Evolutionary conservation across 2,888 invertebrate species (phyloP).

Genomic region (Plemyria rubiginata): DNA sequence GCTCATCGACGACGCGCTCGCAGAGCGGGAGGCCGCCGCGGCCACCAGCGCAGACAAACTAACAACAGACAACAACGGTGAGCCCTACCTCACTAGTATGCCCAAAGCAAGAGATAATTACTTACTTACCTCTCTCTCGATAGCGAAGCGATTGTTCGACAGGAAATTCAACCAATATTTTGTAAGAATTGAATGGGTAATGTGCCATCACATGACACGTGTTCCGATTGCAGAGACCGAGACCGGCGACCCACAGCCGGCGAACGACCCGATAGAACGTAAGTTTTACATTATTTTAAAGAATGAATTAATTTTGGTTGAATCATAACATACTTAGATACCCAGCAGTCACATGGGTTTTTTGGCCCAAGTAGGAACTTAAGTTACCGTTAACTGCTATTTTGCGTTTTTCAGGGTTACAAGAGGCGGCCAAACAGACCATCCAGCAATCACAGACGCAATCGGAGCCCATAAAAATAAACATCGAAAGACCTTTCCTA

Average conservation of each 20-base stretch:
- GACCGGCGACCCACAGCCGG: conserved; percentile 12
- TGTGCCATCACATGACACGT: not conserved
- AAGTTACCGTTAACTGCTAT: no score
- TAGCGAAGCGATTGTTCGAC: no score
- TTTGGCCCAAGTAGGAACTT: no score
- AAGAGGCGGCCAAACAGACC: conserved; percentile 9
- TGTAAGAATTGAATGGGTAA: not conserved
- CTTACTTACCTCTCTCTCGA: no score
- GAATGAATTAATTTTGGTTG: no score
- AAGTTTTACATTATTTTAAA: not conserved
- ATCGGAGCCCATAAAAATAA: conserved; percentile 27
- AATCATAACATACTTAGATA: no score
- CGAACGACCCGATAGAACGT: conserved; percentile 13
- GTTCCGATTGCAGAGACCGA: conserved; percentile 12
- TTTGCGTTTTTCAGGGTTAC: conserved; percentile 14
- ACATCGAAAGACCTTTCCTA: conserved; percentile 36
- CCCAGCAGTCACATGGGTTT: no score
- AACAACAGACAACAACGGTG: no score
- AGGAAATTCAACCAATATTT: no score
- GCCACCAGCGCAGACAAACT: no score
- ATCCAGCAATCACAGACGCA: not conserved
- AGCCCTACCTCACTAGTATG: no score
- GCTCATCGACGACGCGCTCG: conserved; percentile 19
- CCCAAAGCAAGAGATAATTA: no score
- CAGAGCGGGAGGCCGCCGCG: conserved; percentile 9